Evolutionary conservation across 2,797 vertebrate genomes (phyloP), one percentile per base, ranked within the genome.

Genomic region (Gastrophryne carolinensis): DNA sequence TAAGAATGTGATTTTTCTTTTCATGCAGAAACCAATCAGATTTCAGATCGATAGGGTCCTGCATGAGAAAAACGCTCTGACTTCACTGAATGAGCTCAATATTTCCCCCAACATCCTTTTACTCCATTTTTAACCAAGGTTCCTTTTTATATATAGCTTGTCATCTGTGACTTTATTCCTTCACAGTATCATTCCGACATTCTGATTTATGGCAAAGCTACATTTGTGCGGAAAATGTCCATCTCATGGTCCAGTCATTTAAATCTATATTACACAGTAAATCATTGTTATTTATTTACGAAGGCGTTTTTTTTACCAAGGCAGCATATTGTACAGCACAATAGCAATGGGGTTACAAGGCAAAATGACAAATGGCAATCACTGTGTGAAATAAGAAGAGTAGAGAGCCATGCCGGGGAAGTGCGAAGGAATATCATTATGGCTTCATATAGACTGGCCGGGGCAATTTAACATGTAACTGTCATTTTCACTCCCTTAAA

Each of bases 211-310:
- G 11, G 53, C 15, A 17, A 19, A 54, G 12, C 34, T 54, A 34
- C 27, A 47, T 19, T 67, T 10, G 32, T 35, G 47, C 12, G 53
- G 64, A 26, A 37, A 32, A 44, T 70, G 26, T 27, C 37, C 54
- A 71, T 39, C 17, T 47, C 17, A 4, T 49, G 29, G 27, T 29
- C 44, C 49, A 39, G 54, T 26, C 54, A 60, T 15, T 70, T 23
- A 82, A 62, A 68, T 65, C 82, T 74, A 84, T 85, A 84, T 85
- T 84, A 80, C 0, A 0, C 65, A 68, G 60, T 80, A 82, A 83
- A 85, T 81, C 81, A 83, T 84, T 79, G 82, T 80, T 82, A 81
- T 81, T 85, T 79, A 73, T 63, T 63, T 73, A 62, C 60, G 47
- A 73, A 73, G 39, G n/a, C 57, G 54, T 57, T 57, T 57, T 56